These are phyloP conservation scores for Probosciger aterrimus DNA, from an alignment of 2,113 vertebrate species.

Conservation along the genomic window DNA sequence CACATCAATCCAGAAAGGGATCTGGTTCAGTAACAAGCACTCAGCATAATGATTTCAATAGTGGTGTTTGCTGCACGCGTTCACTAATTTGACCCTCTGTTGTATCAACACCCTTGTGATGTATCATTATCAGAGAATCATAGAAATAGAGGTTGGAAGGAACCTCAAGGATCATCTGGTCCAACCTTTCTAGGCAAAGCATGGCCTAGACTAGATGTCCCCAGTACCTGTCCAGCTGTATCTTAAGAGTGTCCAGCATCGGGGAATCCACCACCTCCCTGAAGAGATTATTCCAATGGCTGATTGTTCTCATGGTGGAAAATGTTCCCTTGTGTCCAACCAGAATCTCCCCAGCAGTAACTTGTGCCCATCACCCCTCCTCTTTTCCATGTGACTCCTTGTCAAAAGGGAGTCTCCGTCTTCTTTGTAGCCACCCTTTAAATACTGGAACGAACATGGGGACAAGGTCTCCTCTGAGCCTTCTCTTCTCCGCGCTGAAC, in stretches of 20 bases:
- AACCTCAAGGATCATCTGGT: neutral
- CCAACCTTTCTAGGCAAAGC: neutral
- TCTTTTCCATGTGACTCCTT: neutral
- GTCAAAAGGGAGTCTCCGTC: neutral
- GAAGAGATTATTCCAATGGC: neutral
- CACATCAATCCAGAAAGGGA: neutral
- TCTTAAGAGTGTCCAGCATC: neutral
- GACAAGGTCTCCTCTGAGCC: neutral
- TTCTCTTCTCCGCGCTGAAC: neutral
- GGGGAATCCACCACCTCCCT: neutral
- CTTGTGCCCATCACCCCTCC: neutral
- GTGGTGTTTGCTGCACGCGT: neutral
- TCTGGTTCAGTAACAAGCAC: neutral
- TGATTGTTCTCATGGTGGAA: neutral
- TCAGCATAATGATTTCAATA: accelerated
- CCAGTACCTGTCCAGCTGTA: neutral
- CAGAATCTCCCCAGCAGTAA: neutral
- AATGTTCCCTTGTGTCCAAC: neutral
- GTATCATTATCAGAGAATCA: neutral
- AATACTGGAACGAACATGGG: neutral
- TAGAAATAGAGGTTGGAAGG: neutral
- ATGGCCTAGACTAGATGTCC: neutral
- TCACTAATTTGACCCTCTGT: neutral
- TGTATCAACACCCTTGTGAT: neutral
- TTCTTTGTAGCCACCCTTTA: neutral